Evolutionary conservation across 2,113 vertebrate genomes (phyloP).

Genomic region (Chaenocephalus aceratus): DNA sequence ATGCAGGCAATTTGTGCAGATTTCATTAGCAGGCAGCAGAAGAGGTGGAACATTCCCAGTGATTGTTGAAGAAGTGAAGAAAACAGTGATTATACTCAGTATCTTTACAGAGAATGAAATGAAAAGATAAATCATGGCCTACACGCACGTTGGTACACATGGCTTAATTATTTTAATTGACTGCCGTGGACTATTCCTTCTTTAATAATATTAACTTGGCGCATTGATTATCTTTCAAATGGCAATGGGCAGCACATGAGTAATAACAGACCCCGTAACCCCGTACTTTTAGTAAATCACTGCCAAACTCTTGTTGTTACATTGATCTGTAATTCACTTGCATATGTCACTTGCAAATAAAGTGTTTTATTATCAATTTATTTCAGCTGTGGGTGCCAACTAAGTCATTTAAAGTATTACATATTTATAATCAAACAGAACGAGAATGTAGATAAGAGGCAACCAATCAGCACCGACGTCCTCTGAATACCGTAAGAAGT

Average conservation of each 20-base stretch:
- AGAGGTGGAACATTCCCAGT: conserved; percentile 18
- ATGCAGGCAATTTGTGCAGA: conserved; percentile 20
- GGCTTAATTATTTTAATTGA: background rate
- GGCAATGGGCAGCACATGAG: background rate
- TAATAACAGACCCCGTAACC: background rate
- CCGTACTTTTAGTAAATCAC: too few relatives aligned
- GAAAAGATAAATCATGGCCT: conserved; percentile 1
- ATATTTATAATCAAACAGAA: conserved; percentile 36
- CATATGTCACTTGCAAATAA: background rate
- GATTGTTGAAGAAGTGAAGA: too few relatives aligned
- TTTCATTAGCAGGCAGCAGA: conserved; percentile 6
- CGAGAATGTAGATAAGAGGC: conserved; percentile 42
- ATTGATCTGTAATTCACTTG: too few relatives aligned
- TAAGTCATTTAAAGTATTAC: conserved; percentile 21
- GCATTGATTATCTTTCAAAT: background rate
- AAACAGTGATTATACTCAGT: background rate
- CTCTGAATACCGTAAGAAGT: conserved; percentile 23
- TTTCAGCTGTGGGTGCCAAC: background rate
- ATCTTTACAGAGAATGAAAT: background rate
- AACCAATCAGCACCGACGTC: conserved; percentile 46
- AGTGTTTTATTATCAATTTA: conserved; percentile 1
- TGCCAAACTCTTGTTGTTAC: too few relatives aligned
- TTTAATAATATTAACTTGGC: background rate
- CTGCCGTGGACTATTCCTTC: background rate
- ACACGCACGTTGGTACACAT: background rate